phyloP scores from a whole-genome alignment of 2,888 invertebrate species.

The Andrena fulva region DNA sequence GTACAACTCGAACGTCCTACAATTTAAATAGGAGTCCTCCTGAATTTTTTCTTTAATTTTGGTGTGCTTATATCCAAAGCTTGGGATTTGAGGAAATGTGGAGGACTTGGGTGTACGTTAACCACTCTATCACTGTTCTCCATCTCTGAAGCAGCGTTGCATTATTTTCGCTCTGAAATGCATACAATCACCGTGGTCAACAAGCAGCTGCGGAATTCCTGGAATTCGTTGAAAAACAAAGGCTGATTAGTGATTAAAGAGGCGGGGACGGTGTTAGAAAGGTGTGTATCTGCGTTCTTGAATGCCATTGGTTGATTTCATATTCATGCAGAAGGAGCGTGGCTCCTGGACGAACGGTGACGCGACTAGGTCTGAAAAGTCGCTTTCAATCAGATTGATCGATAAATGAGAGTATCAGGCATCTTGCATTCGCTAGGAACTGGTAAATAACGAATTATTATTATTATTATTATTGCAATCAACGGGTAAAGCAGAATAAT shows the following conservation, averaged over 20 bases:
- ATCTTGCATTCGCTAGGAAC: background rate
- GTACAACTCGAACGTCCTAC: too few relatives aligned
- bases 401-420: too few relatives aligned
- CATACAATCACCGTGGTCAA: background rate
- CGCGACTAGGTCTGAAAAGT: background rate
- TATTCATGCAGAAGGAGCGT: background rate
- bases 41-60: too few relatives aligned
- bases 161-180: background rate
- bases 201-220: background rate
- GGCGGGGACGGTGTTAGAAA: slow-evolving; percentile 17
- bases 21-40: too few relatives aligned
- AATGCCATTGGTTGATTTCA: slow-evolving; percentile 11
- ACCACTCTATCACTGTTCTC: too few relatives aligned
- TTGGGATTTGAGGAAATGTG: too few relatives aligned
- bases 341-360: background rate
- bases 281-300: slow-evolving; percentile 10
- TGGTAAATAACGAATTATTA: background rate
- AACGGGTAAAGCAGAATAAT: background rate
- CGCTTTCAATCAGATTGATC: background rate
- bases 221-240: background rate
- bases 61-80: too few relatives aligned
- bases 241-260: slow-evolving; percentile 1
- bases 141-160: background rate
- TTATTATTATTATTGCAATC: too few relatives aligned
- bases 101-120: too few relatives aligned